phyloP scores from a whole-genome alignment of 2,113 vertebrate genomes.

The Australoheros scitulus region DNA sequence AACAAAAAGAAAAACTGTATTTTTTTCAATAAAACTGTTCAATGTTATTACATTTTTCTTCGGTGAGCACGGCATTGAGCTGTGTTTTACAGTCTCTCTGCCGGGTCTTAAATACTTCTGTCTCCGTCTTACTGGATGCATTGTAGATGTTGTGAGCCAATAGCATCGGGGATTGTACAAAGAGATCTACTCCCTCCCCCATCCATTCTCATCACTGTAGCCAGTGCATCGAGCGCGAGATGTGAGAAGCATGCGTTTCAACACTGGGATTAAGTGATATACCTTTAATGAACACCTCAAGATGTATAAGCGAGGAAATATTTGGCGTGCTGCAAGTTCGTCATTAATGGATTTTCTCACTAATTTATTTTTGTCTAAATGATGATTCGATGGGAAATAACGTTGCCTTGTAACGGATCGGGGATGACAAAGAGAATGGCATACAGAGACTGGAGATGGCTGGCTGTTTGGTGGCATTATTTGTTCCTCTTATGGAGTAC shows the following conservation, averaged over 20 bases:
- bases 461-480: conserved; percentile 60
- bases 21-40: background rate
- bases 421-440: conserved; percentile 66
- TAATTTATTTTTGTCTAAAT: background rate
- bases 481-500: conserved; percentile 72
- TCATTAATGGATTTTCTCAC: background rate
- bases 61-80: background rate
- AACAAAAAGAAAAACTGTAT: background rate
- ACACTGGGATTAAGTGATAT: background rate
- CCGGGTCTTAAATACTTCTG: background rate
- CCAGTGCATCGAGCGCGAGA: conserved; percentile 11
- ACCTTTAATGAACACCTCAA: background rate
- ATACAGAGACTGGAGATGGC: conserved; percentile 64
- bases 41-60: accelerated
- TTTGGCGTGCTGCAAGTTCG: background rate
- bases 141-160: conserved; percentile 22
- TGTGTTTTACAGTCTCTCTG: background rate
- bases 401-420: conserved; percentile 29
- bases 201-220: background rate
- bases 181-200: conserved; percentile 63
- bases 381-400: conserved; percentile 7
- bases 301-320: background rate
- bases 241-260: conserved; percentile 25
- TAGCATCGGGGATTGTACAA: conserved; percentile 52
- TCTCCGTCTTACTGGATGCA: background rate